Conservation (phyloP, 2,797 vertebrate genomes). For the Peromyscus nudipes region DNA sequence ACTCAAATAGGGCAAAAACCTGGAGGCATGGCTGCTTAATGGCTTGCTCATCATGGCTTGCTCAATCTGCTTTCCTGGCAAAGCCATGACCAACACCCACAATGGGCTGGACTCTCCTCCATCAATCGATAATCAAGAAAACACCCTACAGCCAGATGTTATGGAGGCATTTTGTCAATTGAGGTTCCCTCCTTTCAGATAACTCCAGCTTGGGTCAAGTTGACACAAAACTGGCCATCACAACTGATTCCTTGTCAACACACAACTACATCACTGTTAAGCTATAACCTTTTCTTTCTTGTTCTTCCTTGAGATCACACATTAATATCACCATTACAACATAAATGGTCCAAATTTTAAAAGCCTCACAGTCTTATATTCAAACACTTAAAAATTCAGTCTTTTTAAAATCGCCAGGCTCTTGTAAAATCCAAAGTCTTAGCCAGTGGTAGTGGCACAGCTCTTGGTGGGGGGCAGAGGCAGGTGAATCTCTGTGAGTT, state of each 20-base stretch:
- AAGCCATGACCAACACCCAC: background rate
- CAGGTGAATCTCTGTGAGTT: background rate
- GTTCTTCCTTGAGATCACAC: background rate
- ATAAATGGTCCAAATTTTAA: background rate
- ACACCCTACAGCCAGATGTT: background rate
- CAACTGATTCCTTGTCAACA: background rate
- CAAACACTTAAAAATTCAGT: background rate
- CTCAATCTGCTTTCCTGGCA: background rate
- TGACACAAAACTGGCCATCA: background rate
- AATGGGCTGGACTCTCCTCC: background rate
- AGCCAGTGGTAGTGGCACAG: background rate
- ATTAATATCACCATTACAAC: background rate
- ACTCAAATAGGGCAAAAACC: background rate
- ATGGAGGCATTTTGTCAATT: background rate
- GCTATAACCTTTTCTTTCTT: background rate
- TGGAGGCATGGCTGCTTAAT: background rate
- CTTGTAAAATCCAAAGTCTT: background rate
- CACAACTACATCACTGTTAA: background rate
- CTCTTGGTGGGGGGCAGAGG: background rate
- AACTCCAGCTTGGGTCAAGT: background rate
- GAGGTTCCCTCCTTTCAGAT: background rate
- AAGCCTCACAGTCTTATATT: background rate
- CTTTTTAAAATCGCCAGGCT: background rate
- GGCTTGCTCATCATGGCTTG: background rate
- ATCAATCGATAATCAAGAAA: background rate